Evolutionary conservation across 2,797 vertebrate species (phyloP), one percentile per base, ranked within the genome.

Genomic region (Acanthurus leucopareius): DNA sequence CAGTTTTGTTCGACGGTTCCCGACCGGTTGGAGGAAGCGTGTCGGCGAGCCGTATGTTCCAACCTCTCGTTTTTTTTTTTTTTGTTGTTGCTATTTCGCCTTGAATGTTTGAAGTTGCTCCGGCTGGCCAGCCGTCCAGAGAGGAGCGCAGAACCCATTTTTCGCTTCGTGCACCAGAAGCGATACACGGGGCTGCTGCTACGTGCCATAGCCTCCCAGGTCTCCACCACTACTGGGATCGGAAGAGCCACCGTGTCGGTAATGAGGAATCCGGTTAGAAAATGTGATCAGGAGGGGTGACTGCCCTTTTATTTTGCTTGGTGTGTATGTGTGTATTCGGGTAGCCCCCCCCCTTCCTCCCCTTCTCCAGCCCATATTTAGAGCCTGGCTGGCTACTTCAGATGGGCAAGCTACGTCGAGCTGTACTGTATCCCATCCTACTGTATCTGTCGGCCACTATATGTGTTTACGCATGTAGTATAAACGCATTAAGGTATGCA

Each of bases 351-450:
- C 51, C 49, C 35, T 48, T 64, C 16, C 66, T 69, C 42, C 68
- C 64, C 63, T 76, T 69, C 80, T 45, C 75, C 73, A 89, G 75
- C 88, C 88, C 89, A 82, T 91, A 88, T 93, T 92, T 88, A 86
- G 81, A 93, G 89, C 85, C 86, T 83, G 89, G 75, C 83, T 90
- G 86, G 86, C 89, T 85, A 92, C 90, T 93, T 94, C 91, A 88
- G 90, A 91, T 92, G 90, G 87, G 82, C 90, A 89, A 77, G 90
- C 92, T 86, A 91, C 91, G 90, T 91, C 90, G 89, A 75, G 77
- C 89, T 80, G 54, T 48, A 74, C 87, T 76, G 86, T 78, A 83
- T 90, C 88, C 82, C 85, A 89, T 88, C 88, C 80, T 75, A 52
- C 87, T 79, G 76, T 82, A 62, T 66, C 61, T 60, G 70, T 74